These are phyloP conservation scores for Podarcis siculus DNA, from an alignment of 2,797 vertebrate species.

Conservation along the genomic window DNA sequence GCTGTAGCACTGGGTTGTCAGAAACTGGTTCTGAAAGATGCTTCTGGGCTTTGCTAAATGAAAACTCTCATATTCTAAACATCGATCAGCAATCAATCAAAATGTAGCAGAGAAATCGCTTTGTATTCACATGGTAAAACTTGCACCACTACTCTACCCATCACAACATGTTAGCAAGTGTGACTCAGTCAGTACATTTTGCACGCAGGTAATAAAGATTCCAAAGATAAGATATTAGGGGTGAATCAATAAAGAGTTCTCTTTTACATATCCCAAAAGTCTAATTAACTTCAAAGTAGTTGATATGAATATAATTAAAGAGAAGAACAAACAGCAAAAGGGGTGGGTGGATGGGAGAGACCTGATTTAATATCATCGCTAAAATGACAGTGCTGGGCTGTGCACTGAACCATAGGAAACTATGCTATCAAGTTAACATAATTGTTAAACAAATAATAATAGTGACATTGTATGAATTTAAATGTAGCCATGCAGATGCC, in stretches of 20 bases:
- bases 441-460: slow-evolving; percentile 54
- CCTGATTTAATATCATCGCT: slow-evolving; percentile 65
- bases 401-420: slow-evolving; percentile 60
- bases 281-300: slow-evolving; percentile 95
- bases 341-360: slow-evolving; percentile 81
- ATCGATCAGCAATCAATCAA: slow-evolving; percentile 49
- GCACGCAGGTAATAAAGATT: slow-evolving; percentile 73
- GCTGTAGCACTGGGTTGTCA: slow-evolving; percentile 41
- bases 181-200: slow-evolving; percentile 57
- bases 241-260: slow-evolving; percentile 78
- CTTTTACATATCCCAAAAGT: slow-evolving; percentile 88
- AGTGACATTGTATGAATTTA: slow-evolving; percentile 46
- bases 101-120: slow-evolving; percentile 35
- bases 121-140: slow-evolving; percentile 53
- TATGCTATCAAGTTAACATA: slow-evolving; percentile 54
- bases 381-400: slow-evolving; percentile 48
- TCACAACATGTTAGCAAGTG: slow-evolving; percentile 63
- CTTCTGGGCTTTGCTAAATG: slow-evolving; percentile 50
- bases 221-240: slow-evolving; percentile 73
- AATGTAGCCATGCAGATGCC: slow-evolving; percentile 28
- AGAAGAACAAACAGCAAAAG: slow-evolving; percentile 84
- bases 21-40: slow-evolving; percentile 58
- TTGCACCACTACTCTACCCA: slow-evolving; percentile 32
- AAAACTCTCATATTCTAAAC: slow-evolving; percentile 47
- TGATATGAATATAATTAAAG: slow-evolving; percentile 98